Conservation (phyloP, 2,888 invertebrate genomes). For the Phoronis australis region DNA sequence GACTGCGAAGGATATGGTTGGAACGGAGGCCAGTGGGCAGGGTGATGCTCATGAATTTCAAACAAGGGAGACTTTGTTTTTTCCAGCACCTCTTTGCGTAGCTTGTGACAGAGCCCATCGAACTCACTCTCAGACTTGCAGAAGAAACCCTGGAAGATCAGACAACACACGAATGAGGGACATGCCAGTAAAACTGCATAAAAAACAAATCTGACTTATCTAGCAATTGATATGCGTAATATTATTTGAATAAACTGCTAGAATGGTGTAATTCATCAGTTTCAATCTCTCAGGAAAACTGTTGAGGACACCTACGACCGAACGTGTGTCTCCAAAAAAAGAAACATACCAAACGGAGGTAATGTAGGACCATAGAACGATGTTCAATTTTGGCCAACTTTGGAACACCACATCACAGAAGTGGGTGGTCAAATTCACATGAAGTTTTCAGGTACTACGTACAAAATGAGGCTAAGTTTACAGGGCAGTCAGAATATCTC, state of each 20-base stretch:
- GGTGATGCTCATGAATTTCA: conserved; percentile 75
- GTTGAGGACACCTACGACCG: too few relatives aligned
- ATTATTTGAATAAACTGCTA: neutral
- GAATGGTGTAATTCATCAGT: neutral
- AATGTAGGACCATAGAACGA: too few relatives aligned
- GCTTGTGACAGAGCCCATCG: conserved; percentile 63
- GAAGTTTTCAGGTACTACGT: too few relatives aligned
- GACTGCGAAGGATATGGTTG: conserved; percentile 21
- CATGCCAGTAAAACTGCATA: neutral
- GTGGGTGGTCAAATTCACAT: too few relatives aligned
- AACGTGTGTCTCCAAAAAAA: too few relatives aligned
- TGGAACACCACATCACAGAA: too few relatives aligned
- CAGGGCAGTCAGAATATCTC: too few relatives aligned
- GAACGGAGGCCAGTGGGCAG: conserved; percentile 56
- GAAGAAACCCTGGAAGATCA: conserved; percentile 73
- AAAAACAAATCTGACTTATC: neutral
- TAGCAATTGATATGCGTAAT: neutral
- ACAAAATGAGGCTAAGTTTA: too few relatives aligned
- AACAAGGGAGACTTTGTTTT: conserved; percentile 70
- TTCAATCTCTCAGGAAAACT: too few relatives aligned
- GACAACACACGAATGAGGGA: conserved; percentile 1
- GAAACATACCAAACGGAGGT: too few relatives aligned
- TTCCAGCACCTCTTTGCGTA: conserved; percentile 59
- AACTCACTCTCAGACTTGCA: conserved; percentile 80
- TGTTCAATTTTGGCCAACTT: too few relatives aligned